Conservation (phyloP, 2,113 vertebrate genomes). For the Rhabdornis inornatus region DNA sequence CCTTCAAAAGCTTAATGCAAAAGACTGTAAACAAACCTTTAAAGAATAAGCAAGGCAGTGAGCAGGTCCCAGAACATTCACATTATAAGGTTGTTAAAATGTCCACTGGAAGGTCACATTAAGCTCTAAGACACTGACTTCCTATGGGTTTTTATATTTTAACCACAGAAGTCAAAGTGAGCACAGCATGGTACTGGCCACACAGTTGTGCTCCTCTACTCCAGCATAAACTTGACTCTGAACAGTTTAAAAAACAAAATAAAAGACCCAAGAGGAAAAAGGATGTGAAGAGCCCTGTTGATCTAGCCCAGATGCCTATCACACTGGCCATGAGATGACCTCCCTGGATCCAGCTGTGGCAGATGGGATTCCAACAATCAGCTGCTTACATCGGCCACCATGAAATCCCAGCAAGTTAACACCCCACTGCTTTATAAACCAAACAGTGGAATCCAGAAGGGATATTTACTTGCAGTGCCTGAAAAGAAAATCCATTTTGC, state of each 20-base stretch:
- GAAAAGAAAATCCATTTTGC: not conserved
- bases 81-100: not conserved
- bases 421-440: not conserved
- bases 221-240: not conserved
- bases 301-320: not conserved
- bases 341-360: not conserved
- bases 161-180: not conserved
- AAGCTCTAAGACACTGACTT: not conserved
- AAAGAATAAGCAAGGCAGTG: not conserved
- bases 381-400: not conserved
- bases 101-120: not conserved
- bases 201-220: fast-evolving
- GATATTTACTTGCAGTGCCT: not conserved
- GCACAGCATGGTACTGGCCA: not conserved
- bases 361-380: not conserved
- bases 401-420: not conserved
- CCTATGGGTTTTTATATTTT: not conserved
- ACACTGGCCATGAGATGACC: not conserved
- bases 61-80: not conserved
- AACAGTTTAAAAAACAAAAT: not conserved
- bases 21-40: not conserved
- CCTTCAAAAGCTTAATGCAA: not conserved
- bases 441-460: not conserved
- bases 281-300: not conserved
- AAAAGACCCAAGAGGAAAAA: not conserved